A percentile compares a stretch with the other conserved stretches of the same genome.
phyloP scores from a whole-genome alignment of 2,797 vertebrate species.

The Synanceia verrucosa region DNA sequence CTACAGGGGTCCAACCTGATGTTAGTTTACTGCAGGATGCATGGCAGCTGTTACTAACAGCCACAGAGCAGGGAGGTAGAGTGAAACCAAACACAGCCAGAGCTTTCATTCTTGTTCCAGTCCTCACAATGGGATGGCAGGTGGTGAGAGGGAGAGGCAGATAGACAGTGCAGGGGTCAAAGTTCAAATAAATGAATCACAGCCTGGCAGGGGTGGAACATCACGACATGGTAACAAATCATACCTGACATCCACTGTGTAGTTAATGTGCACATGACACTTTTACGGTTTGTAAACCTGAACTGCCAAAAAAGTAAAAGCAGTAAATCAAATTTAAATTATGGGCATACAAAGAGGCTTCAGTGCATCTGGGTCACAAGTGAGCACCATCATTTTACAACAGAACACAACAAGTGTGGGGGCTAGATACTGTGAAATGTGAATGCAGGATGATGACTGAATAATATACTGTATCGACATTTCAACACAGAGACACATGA shows the following conservation, averaged over 20 bases:
- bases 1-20: too few species aligned
- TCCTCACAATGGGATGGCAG: slow-evolving; percentile 56
- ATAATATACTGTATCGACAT: too few species aligned
- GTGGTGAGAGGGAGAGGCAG: slow-evolving; percentile 37
- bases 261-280: slow-evolving; percentile 25
- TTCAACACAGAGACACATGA: too few species aligned
- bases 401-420: too few species aligned
- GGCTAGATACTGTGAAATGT: too few species aligned
- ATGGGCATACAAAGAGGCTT: too few species aligned
- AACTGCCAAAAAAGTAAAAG: not conserved
- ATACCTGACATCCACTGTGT: slow-evolving; percentile 43
- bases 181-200: slow-evolving; percentile 50
- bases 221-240: slow-evolving; percentile 5
- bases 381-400: too few species aligned
- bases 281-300: not conserved
- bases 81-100: slow-evolving; percentile 11
- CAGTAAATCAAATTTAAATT: too few species aligned
- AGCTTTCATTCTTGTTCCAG: slow-evolving; percentile 41
- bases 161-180: slow-evolving; percentile 29
- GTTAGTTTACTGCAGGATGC: not conserved
- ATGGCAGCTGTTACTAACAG: not conserved
- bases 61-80: not conserved
- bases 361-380: too few species aligned
- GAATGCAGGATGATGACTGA: too few species aligned
- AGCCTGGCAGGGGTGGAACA: not conserved